These are phyloP conservation scores for Semnornis frantzii DNA, from an alignment of 2,113 vertebrate species.

Conservation along the genomic window DNA sequence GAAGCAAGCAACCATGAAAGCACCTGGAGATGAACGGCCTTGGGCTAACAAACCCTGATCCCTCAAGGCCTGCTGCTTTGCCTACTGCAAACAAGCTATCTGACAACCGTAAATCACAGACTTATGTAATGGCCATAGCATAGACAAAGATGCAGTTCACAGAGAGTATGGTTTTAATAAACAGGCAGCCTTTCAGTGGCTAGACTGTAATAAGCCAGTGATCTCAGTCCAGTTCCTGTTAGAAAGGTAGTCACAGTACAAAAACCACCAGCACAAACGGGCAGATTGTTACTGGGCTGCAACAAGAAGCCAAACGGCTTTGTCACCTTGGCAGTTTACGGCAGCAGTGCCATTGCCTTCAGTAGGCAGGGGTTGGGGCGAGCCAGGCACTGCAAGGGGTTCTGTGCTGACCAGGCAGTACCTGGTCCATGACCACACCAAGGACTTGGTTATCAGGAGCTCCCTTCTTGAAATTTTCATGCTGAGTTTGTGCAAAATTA, in stretches of 20 bases:
- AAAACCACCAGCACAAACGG: not conserved
- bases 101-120: constrained; percentile 25
- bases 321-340: not conserved
- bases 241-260: constrained; percentile 29
- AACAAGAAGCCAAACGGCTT: not conserved
- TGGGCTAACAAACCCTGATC: not conserved
- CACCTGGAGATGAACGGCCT: constrained; percentile 15
- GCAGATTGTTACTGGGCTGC: not conserved
- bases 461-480: not conserved
- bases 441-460: not conserved
- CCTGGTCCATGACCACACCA: not conserved
- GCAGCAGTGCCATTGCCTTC: not conserved
- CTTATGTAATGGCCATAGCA: constrained; percentile 23
- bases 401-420: accelerated
- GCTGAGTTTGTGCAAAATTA: not conserved
- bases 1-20: not conserved
- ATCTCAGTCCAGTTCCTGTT: constrained; percentile 51
- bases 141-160: constrained; percentile 64
- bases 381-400: not conserved
- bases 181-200: constrained; percentile 45
- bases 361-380: not conserved
- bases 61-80: not conserved
- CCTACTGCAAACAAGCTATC: constrained; percentile 28
- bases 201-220: constrained; percentile 44
- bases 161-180: constrained; percentile 57